These are phyloP conservation scores for Agrotis puta DNA, from an alignment of 2,888 invertebrate species.

Conservation along the genomic window DNA sequence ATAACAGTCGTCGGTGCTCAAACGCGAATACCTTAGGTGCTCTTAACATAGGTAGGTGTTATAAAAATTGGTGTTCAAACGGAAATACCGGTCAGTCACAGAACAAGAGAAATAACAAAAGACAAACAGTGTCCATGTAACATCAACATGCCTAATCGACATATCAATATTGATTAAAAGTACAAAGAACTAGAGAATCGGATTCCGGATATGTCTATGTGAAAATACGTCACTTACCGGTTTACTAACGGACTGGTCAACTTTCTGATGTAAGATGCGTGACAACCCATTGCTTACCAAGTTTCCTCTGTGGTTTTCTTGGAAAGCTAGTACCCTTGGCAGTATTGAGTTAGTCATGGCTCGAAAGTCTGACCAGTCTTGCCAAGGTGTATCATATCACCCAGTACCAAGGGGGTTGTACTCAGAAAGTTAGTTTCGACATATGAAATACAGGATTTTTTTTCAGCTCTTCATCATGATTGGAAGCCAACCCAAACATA, in stretches of 20 bases:
- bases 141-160: slow-evolving; percentile 8
- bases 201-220: slow-evolving; percentile 6
- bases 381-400: no score
- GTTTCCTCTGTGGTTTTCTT: no score
- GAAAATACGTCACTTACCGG: slow-evolving; percentile 18
- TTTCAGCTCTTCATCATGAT: not conserved
- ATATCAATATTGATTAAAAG: slow-evolving; percentile 37
- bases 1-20: not conserved
- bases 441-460: no score
- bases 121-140: slow-evolving; percentile 23
- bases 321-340: no score
- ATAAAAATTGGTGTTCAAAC: no score
- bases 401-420: not conserved
- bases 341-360: no score
- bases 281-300: no score
- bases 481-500: not conserved
- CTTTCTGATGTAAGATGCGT: no score
- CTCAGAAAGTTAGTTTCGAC: no score
- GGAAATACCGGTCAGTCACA: not conserved
- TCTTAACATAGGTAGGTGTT: no score
- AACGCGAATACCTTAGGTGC: no score
- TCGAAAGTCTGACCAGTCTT: no score
- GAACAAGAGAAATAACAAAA: slow-evolving; percentile 13
- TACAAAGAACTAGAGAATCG: slow-evolving; percentile 4
- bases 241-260: not conserved